Evolutionary conservation across 2,888 invertebrate genomes (phyloP), one percentile per base, ranked within the genome.

Genomic region (Thereva nobilitata): DNA sequence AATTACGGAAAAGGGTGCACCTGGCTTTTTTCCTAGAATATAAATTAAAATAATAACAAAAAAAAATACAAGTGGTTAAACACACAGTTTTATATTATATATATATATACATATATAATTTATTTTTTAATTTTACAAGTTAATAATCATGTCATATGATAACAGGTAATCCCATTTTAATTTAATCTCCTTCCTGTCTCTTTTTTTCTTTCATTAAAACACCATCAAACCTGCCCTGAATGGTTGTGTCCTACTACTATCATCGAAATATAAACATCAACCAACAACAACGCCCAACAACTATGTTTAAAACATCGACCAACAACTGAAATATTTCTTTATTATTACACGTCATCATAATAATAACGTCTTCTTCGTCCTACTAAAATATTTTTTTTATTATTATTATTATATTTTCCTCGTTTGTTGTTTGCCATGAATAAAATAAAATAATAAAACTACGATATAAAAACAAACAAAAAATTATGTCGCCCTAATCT

Each of bases 131-230:
- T n/a, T 44, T 8, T n/a, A 44, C 10, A 8, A 44, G 10, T n/a
- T 8, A 44, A 44, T 42, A 8, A 44, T 40, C 41, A 63, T 52
- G 50, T 34, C 40, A 34, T 38, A 34, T 34, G 10, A 34, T 42
- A 52, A 34, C 52, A 63, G 63, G 63, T 63, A 63, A 63, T 41
- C 63, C 52, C 50, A 42, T 63, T 50, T 63, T 63, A 35, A 63
- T 63, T 63, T 63, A 5, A 42, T 41, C 35, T 61, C 10, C 10
- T 44, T 44, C 40, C 12, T 23, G 10, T 40, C 40, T 50, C 45
- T 35, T 42, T 50, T 52, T 52, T 52, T 63, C 50, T 42, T 45
- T 50, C 42, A 35, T 50, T 63, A 52, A 41, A 8, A 53, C 37
- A 23, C 44, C 42, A n/a, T 41, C 52, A 9, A 44, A n/a, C 44